Conservation (phyloP, 1,140 invertebrate species). For the Augochlora pura region DNA sequence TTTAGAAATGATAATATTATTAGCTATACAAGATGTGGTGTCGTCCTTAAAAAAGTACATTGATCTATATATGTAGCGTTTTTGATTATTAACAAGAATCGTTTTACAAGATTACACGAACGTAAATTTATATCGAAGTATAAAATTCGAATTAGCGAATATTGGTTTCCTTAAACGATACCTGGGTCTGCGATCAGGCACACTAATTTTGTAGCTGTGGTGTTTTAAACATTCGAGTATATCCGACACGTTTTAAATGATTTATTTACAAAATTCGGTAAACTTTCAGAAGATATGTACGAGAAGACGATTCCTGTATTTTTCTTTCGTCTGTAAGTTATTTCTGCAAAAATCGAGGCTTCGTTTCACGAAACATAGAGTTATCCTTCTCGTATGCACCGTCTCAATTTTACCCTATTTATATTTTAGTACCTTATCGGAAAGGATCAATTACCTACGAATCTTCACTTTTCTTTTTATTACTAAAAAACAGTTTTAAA, state of each 20-base stretch:
- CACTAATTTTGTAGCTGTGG: slow-evolving; percentile 41
- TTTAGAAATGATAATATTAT: slow-evolving; percentile 1
- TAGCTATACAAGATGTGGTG: slow-evolving; percentile 16
- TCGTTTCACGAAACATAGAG: background rate
- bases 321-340: background rate
- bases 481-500: slow-evolving; percentile 29
- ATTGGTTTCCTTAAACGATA: slow-evolving; percentile 6
- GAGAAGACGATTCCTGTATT: slow-evolving; percentile 28
- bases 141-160: slow-evolving; percentile 38
- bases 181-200: slow-evolving; percentile 47
- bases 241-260: slow-evolving; percentile 36
- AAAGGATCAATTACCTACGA: slow-evolving; percentile 26
- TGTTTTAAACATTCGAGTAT: slow-evolving; percentile 23
- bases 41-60: slow-evolving; percentile 13
- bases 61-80: background rate
- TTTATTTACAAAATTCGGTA: slow-evolving; percentile 48
- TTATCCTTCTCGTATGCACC: slow-evolving; percentile 32
- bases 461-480: slow-evolving; percentile 27
- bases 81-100: slow-evolving; percentile 15
- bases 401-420: slow-evolving; percentile 32
- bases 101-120: slow-evolving; percentile 10
- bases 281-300: slow-evolving; percentile 32
- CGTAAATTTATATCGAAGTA: slow-evolving; percentile 37
- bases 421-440: slow-evolving; percentile 28
- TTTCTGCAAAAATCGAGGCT: slow-evolving; percentile 16